Conservation (phyloP, 2,113 vertebrate genomes). For the Antennarius striatus region DNA sequence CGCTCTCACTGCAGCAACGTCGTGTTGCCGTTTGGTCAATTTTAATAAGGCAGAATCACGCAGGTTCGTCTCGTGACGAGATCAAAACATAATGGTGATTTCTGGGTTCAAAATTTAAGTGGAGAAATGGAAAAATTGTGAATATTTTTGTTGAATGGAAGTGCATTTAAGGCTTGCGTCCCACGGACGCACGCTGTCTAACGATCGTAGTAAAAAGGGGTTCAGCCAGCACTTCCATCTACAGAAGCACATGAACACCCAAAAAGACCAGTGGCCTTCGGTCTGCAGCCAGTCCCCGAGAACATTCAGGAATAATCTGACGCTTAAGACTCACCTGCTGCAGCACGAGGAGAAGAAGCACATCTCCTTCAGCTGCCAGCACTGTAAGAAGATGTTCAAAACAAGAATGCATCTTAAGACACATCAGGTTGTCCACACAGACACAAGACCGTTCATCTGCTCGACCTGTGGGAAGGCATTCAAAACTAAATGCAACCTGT, state of each 20-base stretch:
- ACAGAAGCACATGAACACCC: constrained; percentile 61
- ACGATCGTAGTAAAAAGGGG: constrained; percentile 50
- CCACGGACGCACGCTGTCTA: no score
- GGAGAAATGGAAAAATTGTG: no score
- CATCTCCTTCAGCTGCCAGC: constrained; percentile 36
- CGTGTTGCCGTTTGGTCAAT: no score
- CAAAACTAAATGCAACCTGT: constrained; percentile 67
- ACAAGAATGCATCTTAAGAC: constrained; percentile 61
- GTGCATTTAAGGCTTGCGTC: no score
- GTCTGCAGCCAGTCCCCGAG: constrained; percentile 57
- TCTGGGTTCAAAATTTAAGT: no score
- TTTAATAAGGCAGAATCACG: no score
- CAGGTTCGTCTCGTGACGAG: no score
- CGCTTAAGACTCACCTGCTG: constrained; percentile 56
- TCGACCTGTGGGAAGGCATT: constrained; percentile 70
- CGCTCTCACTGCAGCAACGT: no score
- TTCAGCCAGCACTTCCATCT: constrained; percentile 63
- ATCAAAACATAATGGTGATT: no score
- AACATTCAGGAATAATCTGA: constrained; percentile 29
- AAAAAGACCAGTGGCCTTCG: constrained; percentile 40
- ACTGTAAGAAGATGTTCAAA: constrained; percentile 63
- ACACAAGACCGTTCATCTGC: constrained; percentile 65
- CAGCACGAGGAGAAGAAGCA: constrained; percentile 62
- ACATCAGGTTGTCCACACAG: constrained; percentile 65
- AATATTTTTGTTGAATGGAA: no score